Conservation (phyloP, 64 coral and sea anemone species). For the Dendronephthya gigantea region DNA sequence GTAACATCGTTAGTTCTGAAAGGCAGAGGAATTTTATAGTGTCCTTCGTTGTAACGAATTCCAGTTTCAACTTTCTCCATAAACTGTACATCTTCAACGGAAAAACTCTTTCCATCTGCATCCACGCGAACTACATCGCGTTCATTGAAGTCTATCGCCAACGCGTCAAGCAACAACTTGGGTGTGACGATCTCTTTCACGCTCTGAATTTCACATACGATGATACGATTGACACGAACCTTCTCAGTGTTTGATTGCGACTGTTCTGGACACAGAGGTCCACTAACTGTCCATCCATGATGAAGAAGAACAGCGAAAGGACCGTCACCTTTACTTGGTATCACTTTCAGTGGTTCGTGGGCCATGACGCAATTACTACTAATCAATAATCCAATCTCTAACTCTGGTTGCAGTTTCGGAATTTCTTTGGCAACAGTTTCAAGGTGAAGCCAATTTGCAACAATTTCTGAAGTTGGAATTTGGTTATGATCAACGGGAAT, state of each 20-base stretch:
- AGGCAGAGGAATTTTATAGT: slow-evolving; percentile 40
- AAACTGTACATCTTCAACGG: slow-evolving; percentile 17
- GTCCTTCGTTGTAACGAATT: slow-evolving; percentile 25
- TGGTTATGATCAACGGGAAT: no score
- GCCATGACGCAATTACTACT: not conserved
- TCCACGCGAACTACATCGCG: not conserved
- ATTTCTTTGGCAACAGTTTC: no score
- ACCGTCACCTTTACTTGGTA: not conserved
- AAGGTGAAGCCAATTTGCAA: not conserved
- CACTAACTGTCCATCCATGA: not conserved
- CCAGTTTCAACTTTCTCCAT: not conserved
- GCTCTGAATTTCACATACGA: no score
- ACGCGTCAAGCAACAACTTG: no score
- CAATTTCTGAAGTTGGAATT: no score
- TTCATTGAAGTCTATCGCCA: no score
- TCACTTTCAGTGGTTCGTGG: not conserved
- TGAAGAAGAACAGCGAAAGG: slow-evolving; percentile 18
- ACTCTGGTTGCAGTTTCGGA: no score
- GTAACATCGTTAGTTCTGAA: slow-evolving; percentile 16
- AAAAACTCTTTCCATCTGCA: not conserved
- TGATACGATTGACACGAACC: not conserved
- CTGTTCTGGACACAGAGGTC: not conserved
- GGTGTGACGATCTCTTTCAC: no score
- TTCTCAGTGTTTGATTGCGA: not conserved
- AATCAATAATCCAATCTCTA: no score